A percentile compares a stretch with the other conserved stretches of the same genome.
Evolutionary conservation across 2,888 invertebrate species (phyloP).

Genomic region (Nephrocerus scutellatus): DNA sequence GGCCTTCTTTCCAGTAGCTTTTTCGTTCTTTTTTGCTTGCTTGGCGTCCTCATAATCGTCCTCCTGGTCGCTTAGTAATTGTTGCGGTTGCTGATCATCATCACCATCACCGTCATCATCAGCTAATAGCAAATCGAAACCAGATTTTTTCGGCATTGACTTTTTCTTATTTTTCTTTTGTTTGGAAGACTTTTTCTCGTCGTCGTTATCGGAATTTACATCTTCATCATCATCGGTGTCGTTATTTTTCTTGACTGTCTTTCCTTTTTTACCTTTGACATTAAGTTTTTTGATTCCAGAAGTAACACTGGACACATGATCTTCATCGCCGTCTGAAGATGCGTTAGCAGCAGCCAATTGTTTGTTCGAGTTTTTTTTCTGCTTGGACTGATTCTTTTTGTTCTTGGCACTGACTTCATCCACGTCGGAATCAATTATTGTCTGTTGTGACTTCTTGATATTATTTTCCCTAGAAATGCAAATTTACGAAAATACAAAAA

Average conservation of each 20-base stretch:
- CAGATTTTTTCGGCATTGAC: constrained; percentile 51
- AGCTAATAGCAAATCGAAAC: constrained; percentile 63
- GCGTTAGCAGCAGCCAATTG: constrained; percentile 38
- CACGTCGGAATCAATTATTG: constrained; percentile 29
- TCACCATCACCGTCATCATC: constrained; percentile 52
- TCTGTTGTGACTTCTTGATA: constrained; percentile 30
- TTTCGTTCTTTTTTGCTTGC: constrained; percentile 41
- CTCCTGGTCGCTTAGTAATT: constrained; percentile 29
- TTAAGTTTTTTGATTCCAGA: constrained; percentile 56
- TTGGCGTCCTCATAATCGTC: constrained; percentile 53
- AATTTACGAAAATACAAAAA: constrained; percentile 8
- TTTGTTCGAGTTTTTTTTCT: constrained; percentile 36
- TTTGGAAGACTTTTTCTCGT: constrained; percentile 41
- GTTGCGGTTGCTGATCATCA: constrained; percentile 18
- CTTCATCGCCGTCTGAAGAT: constrained; percentile 47
- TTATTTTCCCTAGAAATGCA: constrained; percentile 58
- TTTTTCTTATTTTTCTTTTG: constrained; percentile 38
- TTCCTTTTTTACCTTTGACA: too few species aligned
- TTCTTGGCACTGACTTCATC: constrained; percentile 42
- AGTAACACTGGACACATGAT: constrained; percentile 48
- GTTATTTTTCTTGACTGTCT: too few species aligned
- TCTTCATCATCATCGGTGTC: constrained; percentile 45
- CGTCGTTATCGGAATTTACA: constrained; percentile 48
- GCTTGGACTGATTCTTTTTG: constrained; percentile 44
- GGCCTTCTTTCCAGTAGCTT: constrained; percentile 58